Conservation (phyloP, 2,113 vertebrate species). For the Phainopepla nitens region DNA sequence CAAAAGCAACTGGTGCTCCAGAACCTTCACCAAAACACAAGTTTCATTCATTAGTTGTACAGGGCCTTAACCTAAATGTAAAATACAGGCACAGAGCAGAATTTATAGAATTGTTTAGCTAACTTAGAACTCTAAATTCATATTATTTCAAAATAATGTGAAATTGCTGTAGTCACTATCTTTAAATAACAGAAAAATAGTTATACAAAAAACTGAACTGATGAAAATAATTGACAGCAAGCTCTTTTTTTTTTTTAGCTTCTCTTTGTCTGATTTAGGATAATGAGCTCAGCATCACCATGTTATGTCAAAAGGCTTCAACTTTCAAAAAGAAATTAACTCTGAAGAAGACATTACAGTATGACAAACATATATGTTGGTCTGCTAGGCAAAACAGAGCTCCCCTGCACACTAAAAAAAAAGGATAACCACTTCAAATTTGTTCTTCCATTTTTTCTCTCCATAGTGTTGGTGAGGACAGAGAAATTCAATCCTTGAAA, state of each 20-base stretch:
- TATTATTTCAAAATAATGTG: not conserved
- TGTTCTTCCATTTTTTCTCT: not conserved
- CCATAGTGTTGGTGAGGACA: not conserved
- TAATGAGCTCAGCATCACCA: not conserved
- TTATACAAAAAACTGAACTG: not conserved
- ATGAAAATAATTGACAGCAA: not conserved
- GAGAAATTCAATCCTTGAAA: not conserved
- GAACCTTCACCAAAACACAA: not conserved
- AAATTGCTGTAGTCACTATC: not conserved
- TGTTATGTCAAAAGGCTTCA: not conserved
- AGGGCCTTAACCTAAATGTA: not conserved
- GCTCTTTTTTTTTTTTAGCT: rapidly evolving
- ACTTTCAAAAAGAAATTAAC: not conserved
- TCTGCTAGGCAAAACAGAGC: not conserved
- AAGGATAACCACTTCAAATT: not conserved
- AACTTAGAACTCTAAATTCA: not conserved
- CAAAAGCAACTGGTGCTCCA: not conserved
- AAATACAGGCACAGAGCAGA: not conserved
- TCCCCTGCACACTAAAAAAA: not conserved
- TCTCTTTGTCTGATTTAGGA: not conserved
- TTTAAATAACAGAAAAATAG: not conserved
- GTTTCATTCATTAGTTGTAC: not conserved
- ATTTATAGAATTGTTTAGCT: not conserved
- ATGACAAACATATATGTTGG: not conserved
- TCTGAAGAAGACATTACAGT: not conserved